A percentile compares a stretch with the other conserved stretches of the same genome.
Evolutionary conservation across 2,888 invertebrate species (phyloP).

Genomic region (Tenthredo scrophulariae): DNA sequence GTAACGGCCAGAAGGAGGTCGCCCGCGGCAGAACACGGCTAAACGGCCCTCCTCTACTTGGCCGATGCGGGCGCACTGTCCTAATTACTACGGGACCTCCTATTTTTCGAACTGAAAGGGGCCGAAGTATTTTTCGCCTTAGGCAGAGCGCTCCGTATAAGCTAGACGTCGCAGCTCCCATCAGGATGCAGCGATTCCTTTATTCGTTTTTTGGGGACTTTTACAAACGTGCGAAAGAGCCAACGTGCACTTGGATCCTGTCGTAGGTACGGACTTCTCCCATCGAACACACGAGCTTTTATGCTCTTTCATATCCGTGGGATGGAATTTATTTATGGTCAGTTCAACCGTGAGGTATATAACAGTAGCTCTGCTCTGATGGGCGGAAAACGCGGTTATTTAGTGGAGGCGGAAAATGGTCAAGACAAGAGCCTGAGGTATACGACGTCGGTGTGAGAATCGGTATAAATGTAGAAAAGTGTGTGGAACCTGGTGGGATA

Average conservation of each 20-base stretch:
- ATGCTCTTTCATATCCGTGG: neutral
- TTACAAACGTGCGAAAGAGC: conserved; percentile 42
- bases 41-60: conserved; percentile 34
- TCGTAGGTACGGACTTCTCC: no score
- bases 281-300: neutral
- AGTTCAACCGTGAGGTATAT: neutral
- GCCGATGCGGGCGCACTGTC: conserved; percentile 77
- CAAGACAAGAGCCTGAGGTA: neutral
- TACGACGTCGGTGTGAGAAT: neutral
- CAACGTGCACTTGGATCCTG: no score
- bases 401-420: conserved; percentile 42
- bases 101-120: conserved; percentile 73
- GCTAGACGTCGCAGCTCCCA: conserved; percentile 31
- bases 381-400: conserved; percentile 56
- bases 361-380: conserved; percentile 59
- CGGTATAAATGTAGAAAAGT: neutral
- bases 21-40: conserved; percentile 63
- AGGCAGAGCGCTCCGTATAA: conserved; percentile 53
- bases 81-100: conserved; percentile 77
- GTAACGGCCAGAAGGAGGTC: conserved; percentile 68
- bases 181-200: neutral
- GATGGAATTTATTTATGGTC: neutral
- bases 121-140: conserved; percentile 70
- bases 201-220: neutral
- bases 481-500: conserved; percentile 48